These are phyloP conservation scores for Eristalis tenax DNA, from an alignment of 2,888 invertebrate genomes.

Conservation along the genomic window DNA sequence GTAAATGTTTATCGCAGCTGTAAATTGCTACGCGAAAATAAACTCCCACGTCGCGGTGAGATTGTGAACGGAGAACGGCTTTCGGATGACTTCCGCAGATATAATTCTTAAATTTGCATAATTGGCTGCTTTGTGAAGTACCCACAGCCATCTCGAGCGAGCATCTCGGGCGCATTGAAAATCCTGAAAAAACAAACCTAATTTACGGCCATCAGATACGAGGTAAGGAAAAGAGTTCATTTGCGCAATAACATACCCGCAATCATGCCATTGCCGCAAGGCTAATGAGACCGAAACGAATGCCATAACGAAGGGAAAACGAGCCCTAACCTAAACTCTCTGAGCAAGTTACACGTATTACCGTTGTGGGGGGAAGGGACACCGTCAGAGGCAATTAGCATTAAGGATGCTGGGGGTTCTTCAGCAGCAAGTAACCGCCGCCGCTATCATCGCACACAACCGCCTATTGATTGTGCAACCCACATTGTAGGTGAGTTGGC, in stretches of 20 bases:
- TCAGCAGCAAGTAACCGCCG: slow-evolving; percentile 39
- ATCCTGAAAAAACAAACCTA: slow-evolving; percentile 42
- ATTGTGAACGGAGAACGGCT: slow-evolving; percentile 25
- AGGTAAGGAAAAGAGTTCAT: slow-evolving; percentile 31
- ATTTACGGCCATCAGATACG: slow-evolving; percentile 43
- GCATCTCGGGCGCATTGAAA: slow-evolving; percentile 10
- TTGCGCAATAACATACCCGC: slow-evolving; percentile 57
- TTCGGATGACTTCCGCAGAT: slow-evolving; percentile 38
- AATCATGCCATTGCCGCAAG: slow-evolving; percentile 51
- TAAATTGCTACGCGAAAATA: slow-evolving; percentile 33
- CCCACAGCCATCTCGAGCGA: not conserved
- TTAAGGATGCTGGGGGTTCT: slow-evolving; percentile 32
- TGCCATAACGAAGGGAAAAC: slow-evolving; percentile 10
- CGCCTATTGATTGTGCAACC: slow-evolving; percentile 60
- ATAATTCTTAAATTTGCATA: slow-evolving; percentile 62
- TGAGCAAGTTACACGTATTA: not conserved
- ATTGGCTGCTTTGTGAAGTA: slow-evolving; percentile 44
- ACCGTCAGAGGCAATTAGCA: not conserved
- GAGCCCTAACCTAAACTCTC: slow-evolving; percentile 47
- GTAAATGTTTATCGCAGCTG: slow-evolving; percentile 58
- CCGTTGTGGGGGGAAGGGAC: not conserved
- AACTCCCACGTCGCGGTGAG: slow-evolving; percentile 12
- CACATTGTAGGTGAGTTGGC: slow-evolving; percentile 33
- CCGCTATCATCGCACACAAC: slow-evolving; percentile 56
- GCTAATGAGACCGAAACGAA: slow-evolving; percentile 28